Percentiles rank a stretch among this genome's conserved stretches.
Evolutionary conservation across 1,140 invertebrate species (phyloP).

Genomic region (Drosophila quadrilineata): DNA sequence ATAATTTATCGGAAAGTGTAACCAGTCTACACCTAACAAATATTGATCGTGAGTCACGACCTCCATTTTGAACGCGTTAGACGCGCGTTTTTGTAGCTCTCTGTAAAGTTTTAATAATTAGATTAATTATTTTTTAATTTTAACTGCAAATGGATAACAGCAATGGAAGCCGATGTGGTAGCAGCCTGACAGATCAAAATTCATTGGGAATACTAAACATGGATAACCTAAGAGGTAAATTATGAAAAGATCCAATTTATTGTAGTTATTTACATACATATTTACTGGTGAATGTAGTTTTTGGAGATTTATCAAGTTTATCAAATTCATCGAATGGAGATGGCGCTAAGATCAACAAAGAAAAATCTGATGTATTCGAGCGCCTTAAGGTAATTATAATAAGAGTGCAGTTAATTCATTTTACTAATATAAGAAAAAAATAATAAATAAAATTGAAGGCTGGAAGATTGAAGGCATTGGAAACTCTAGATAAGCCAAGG

Average conservation of each 20-base stretch:
- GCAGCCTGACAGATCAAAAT: slow-evolving; percentile 50
- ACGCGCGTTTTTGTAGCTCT: slow-evolving; percentile 55
- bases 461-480: slow-evolving; percentile 60
- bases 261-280: not conserved
- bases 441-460: slow-evolving; percentile 20
- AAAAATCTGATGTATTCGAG: slow-evolving; percentile 46
- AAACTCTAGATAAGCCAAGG: slow-evolving; percentile 50
- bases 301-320: slow-evolving; percentile 61
- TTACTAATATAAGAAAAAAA: no score
- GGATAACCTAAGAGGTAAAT: slow-evolving; percentile 64
- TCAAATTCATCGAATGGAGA: slow-evolving; percentile 37
- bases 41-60: slow-evolving; percentile 16
- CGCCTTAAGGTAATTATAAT: slow-evolving; percentile 54
- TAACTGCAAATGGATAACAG: slow-evolving; percentile 53
- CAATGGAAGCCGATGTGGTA: slow-evolving; percentile 7
- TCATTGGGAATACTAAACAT: slow-evolving; percentile 72
- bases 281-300: slow-evolving; percentile 36
- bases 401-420: no score
- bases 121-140: slow-evolving; percentile 4
- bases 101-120: not conserved
- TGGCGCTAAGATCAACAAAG: slow-evolving; percentile 13
- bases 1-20: slow-evolving; percentile 12
- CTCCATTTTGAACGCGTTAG: slow-evolving; percentile 57
- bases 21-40: not conserved
- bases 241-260: not conserved